These are phyloP conservation scores for Clarias magur DNA, from an alignment of 2,113 vertebrate species.

Conservation along the genomic window DNA sequence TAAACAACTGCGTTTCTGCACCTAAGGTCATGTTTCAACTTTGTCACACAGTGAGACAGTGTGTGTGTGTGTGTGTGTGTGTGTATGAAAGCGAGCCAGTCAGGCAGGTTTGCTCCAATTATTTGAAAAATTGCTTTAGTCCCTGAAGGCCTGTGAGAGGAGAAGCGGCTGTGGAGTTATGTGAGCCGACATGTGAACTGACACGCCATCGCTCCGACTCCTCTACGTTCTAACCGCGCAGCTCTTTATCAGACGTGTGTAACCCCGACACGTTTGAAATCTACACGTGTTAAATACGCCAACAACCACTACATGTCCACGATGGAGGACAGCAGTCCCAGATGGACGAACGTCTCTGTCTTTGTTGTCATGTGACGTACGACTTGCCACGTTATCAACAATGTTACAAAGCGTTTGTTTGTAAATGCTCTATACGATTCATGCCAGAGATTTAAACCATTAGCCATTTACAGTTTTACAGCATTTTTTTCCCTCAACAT, in stretches of 20 bases:
- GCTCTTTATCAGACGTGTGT: neutral
- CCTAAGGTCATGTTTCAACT: neutral
- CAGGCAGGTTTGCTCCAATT: constrained; percentile 75
- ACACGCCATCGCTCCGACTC: constrained; percentile 23
- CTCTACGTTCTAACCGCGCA: neutral
- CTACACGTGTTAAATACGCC: neutral
- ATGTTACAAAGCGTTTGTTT: neutral
- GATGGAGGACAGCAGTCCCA: neutral
- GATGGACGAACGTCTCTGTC: neutral
- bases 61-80: constrained; percentile 17
- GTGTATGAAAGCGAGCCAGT: constrained; percentile 63
- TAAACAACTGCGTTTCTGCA: constrained; percentile 9
- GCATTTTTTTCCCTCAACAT: too few species aligned
- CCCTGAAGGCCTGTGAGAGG: constrained; percentile 64
- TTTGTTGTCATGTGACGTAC: neutral
- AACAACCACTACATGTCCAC: neutral
- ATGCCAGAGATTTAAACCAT: too few species aligned
- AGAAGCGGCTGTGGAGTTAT: constrained; percentile 19
- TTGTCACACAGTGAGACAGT: constrained; percentile 29
- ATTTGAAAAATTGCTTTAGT: constrained; percentile 72
- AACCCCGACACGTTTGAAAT: neutral
- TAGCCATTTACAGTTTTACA: too few species aligned
- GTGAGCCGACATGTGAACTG: constrained; percentile 30
- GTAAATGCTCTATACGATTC: neutral
- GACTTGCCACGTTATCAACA: neutral